Base-by-base conservation (phyloP, 2,113 vertebrate genomes). In the Seriola dumerili region DNA sequence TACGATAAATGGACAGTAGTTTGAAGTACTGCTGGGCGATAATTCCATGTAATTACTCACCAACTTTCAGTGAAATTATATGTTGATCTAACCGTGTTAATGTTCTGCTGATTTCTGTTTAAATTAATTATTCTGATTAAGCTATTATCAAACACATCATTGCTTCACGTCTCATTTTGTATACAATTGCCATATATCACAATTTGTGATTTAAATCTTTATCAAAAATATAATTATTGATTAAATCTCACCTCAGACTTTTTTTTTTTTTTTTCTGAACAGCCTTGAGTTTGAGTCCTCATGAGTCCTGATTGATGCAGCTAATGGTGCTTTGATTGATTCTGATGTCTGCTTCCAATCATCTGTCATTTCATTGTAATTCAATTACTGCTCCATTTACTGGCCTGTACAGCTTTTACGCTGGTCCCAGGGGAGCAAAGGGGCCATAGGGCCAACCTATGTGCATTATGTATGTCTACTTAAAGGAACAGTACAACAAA, bases 291-390 rank as follows among this genome's bases (percentile, higher is more conserved):
- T 34, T 23, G 17, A 86, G 23, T 70, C 63, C 13, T 29, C 58
- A 4, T 74, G 68, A 75, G 10, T 84, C 74, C 65, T 59, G 78
- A 68, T 65, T 62, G 84, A 83, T 80, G 71, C 48, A 23, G 74
- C 88, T 91, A 89, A 92, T 88, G 84, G 73, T 58, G 42, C 78
- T 88, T 85, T 80, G 87, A 89, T 91, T 75, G 85, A 91, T 81
- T 80, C 29, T 58, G 40, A 85, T 76, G 83, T 84, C 72, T 63
- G 11, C 65, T 72, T 77, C 74, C 85, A 89, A 84, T 90, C 67
- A 71, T 81, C 78, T 85, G 76, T 88, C 85, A 83, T 90, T 94
- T 94, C 85, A 94, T 93, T 94, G 89, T 88, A 88, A 94, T 91
- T 93, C 80, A 91, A 86, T 94, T 91, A 89, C 25, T 29, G 70